Percentiles rank a stretch among this genome's conserved stretches.
These are phyloP conservation scores for Drosophila hydei DNA, from an alignment of 1,140 invertebrate genomes.

Conservation along the genomic window DNA sequence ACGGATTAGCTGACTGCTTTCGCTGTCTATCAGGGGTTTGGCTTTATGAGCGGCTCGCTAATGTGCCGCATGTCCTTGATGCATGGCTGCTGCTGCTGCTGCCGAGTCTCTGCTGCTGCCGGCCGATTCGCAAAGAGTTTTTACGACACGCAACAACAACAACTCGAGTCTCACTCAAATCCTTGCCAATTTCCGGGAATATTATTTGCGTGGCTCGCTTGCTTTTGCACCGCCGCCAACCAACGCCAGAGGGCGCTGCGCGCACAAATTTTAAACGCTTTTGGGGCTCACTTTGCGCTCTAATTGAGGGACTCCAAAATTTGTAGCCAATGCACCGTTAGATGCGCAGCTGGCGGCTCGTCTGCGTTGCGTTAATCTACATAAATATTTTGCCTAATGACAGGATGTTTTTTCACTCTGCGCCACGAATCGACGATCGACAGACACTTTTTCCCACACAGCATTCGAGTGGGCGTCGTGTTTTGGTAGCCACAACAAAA, in stretches of 20 bases:
- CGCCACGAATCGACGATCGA: slow-evolving; percentile 6
- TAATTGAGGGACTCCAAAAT: slow-evolving; percentile 37
- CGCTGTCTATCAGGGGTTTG: slow-evolving; percentile 35
- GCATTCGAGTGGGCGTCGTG: slow-evolving; percentile 69
- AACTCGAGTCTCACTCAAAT: slow-evolving; percentile 46
- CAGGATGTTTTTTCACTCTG: slow-evolving; percentile 60
- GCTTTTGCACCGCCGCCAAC: slow-evolving; percentile 30
- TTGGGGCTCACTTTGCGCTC: neutral
- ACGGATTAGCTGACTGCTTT: slow-evolving; percentile 61
- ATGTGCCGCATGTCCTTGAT: slow-evolving; percentile 73
- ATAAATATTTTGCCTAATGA: slow-evolving; percentile 79
- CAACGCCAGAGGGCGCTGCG: slow-evolving; percentile 74
- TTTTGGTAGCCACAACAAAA: slow-evolving; percentile 57
- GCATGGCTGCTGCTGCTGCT: slow-evolving; percentile 18
- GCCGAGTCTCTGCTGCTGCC: slow-evolving; percentile 6
- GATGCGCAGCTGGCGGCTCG: slow-evolving; percentile 34
- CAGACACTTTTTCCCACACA: slow-evolving; percentile 55
- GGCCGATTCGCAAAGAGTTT: slow-evolving; percentile 79
- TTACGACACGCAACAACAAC: slow-evolving; percentile 60
- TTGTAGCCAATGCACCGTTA: slow-evolving; percentile 53
- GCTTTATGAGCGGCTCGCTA: slow-evolving; percentile 70
- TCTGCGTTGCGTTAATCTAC: slow-evolving; percentile 58
- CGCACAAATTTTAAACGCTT: slow-evolving; percentile 60
- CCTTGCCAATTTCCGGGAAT: slow-evolving; percentile 82
- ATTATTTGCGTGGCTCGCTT: slow-evolving; percentile 58